These are phyloP conservation scores for Zygothrica quintamaculata DNA, from an alignment of 2,888 invertebrate genomes.

Conservation along the genomic window DNA sequence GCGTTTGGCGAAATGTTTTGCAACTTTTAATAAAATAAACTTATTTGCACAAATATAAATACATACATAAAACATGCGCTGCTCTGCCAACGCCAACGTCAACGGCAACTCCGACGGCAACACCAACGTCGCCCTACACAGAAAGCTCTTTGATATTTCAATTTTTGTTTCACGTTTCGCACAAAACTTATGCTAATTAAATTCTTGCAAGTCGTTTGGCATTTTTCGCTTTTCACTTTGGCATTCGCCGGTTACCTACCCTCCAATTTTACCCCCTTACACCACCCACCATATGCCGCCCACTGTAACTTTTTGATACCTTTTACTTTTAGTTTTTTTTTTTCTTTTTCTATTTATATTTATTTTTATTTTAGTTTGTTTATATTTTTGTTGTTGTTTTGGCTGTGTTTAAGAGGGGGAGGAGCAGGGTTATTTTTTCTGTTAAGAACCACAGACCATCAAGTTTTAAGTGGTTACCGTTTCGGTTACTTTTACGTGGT, in stretches of 20 bases:
- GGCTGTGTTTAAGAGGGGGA: too few species aligned
- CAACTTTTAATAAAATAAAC: conserved; percentile 73
- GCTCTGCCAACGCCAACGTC: not conserved
- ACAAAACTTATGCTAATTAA: conserved; percentile 69
- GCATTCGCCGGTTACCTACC: conserved; percentile 6
- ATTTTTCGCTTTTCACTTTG: conserved; percentile 38
- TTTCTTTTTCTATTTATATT: not conserved
- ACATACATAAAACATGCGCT: conserved; percentile 64
- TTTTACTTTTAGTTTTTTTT: not conserved
- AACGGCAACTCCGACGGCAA: not conserved
- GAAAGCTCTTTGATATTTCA: conserved; percentile 63
- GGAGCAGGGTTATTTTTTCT: conserved; percentile 1
- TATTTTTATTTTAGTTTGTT: not conserved
- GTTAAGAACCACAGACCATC: conserved; percentile 36
- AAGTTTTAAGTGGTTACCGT: conserved; percentile 43
- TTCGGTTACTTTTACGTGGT: conserved; percentile 6
- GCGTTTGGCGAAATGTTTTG: conserved; percentile 63
- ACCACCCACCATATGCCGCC: not conserved
- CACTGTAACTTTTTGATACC: not conserved
- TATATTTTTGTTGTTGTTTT: not conserved
- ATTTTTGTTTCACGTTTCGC: conserved; percentile 56
- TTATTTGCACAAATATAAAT: conserved; percentile 66
- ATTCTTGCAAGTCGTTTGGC: conserved; percentile 52
- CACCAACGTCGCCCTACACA: conserved; percentile 2
- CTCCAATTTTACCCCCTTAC: not conserved